These are phyloP conservation scores for Sinohyriopsis cumingii DNA, from an alignment of 2,888 invertebrate species.

Conservation along the genomic window DNA sequence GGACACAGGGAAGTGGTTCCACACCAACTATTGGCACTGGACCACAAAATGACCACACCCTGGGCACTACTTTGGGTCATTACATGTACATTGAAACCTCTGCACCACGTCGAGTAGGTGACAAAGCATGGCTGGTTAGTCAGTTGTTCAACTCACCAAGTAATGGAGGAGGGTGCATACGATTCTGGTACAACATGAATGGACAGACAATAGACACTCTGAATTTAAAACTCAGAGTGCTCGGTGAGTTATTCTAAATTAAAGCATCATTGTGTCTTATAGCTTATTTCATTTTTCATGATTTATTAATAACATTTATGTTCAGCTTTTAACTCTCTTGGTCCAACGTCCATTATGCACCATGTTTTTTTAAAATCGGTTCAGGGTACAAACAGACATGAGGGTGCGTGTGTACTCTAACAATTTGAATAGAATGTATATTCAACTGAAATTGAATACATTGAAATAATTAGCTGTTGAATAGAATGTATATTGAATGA, in stretches of 20 bases:
- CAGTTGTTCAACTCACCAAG: conserved; percentile 34
- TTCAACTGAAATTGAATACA: no score
- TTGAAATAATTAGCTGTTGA: no score
- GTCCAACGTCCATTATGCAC: no score
- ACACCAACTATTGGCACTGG: conserved; percentile 51
- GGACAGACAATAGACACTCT: conserved; percentile 59
- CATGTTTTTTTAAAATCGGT: no score
- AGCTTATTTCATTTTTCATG: not conserved
- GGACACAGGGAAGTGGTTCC: conserved; percentile 48
- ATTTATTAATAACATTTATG: no score
- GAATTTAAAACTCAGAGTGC: conserved; percentile 38
- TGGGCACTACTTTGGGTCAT: conserved; percentile 41
- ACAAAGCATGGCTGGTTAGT: conserved; percentile 55
- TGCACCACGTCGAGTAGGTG: conserved; percentile 35
- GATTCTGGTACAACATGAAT: conserved; percentile 67
- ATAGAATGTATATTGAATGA: no score
- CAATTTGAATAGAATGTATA: no score
- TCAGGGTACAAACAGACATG: no score
- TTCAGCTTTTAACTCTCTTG: no score
- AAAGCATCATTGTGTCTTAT: not conserved
- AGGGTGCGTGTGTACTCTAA: no score
- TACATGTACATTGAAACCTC: conserved; percentile 64
- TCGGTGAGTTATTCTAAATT: conserved; percentile 30
- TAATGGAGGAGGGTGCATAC: conserved; percentile 46
- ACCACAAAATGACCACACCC: conserved; percentile 58